Conservation (phyloP, 2,797 vertebrate genomes). For the Cephalopachus bancanus region DNA sequence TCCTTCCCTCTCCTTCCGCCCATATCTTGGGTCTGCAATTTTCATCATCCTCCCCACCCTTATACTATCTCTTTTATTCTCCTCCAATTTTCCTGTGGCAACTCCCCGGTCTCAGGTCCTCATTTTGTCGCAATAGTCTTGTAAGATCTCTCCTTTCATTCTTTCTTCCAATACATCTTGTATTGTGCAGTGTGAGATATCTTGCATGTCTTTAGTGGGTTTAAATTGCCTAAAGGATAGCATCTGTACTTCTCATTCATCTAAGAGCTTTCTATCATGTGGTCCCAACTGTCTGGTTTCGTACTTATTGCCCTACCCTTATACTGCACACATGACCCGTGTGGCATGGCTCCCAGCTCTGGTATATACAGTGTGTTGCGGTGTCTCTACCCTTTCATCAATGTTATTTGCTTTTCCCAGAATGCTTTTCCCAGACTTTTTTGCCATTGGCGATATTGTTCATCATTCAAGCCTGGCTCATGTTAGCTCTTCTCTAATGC, state of each 20-base stretch:
- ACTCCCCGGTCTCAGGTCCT: neutral
- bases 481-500: rapidly evolving
- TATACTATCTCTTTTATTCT: rapidly evolving
- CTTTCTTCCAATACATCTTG: neutral
- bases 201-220: neutral
- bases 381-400: rapidly evolving
- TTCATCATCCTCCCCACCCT: rapidly evolving
- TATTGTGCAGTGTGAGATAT: neutral
- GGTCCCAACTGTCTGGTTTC: no score
- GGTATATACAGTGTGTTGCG: rapidly evolving
- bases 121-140: rapidly evolving
- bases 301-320: rapidly evolving
- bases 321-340: rapidly evolving
- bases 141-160: rapidly evolving
- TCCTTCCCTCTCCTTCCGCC: rapidly evolving
- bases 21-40: neutral
- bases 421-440: neutral
- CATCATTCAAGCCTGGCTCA: rapidly evolving
- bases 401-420: neutral
- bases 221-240: neutral
- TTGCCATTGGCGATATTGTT: no score
- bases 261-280: rapidly evolving
- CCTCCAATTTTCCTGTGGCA: neutral
- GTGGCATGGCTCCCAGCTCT: rapidly evolving
- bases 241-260: no score